Conservation (phyloP, 2,888 invertebrate species). For the Cantharis rustica region DNA sequence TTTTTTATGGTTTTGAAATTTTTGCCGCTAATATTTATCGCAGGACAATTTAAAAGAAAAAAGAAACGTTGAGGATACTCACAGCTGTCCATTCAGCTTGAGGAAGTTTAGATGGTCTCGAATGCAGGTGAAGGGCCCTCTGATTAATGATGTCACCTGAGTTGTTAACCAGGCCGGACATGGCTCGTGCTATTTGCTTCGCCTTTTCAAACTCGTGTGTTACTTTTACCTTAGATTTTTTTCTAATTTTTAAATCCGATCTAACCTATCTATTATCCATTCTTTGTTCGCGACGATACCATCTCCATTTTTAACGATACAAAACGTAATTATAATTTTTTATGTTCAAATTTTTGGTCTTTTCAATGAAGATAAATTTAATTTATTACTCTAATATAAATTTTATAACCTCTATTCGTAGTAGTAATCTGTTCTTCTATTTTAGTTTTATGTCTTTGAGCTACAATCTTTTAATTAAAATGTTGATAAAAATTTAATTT, state of each 20-base stretch:
- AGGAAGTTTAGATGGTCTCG: not conserved
- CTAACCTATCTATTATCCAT: not conserved
- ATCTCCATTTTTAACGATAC: not conserved
- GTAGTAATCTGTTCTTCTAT: not conserved
- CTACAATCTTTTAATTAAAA: not conserved
- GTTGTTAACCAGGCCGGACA: conserved; percentile 31
- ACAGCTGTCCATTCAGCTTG: not conserved
- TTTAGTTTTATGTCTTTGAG: conserved; percentile 1
- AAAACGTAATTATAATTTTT: conserved; percentile 1
- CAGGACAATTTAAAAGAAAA: not conserved
- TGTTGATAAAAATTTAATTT: not conserved
- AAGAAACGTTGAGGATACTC: not conserved
- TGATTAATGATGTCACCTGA: conserved; percentile 39
- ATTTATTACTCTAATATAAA: conserved; percentile 19
- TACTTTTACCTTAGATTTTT: conserved; percentile 27
- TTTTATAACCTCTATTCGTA: conserved; percentile 2
- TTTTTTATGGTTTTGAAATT: not conserved
- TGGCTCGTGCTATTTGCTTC: conserved; percentile 30
- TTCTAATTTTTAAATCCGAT: not conserved
- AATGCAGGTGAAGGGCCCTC: conserved; percentile 38
- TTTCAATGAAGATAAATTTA: conserved; percentile 19
- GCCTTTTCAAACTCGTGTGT: conserved; percentile 26
- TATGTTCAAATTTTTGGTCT: conserved; percentile 16
- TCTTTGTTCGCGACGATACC: not conserved
- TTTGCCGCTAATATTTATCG: not conserved